A percentile compares a stretch with the other conserved stretches of the same genome.
phyloP scores from a whole-genome alignment of 2,113 vertebrate species.

The Podarcis muralis region DNA sequence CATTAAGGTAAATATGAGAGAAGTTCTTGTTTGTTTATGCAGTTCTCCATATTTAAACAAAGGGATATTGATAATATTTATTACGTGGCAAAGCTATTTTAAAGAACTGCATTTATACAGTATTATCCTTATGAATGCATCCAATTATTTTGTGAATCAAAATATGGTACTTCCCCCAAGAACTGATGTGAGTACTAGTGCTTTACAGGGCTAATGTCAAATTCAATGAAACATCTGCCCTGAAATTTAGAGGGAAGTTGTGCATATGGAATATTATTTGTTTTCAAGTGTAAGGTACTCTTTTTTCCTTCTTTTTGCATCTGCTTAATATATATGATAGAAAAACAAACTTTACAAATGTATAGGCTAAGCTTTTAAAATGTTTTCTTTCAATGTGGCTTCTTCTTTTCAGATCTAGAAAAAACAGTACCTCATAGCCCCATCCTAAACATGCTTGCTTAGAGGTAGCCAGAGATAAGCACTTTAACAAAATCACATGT shows the following conservation, averaged over 20 bases:
- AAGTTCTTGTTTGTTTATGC: background rate
- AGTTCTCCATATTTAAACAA: background rate
- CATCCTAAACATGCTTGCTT: background rate
- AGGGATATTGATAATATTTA: background rate
- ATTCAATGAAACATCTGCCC: background rate
- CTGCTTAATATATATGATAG: background rate
- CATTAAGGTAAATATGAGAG: background rate
- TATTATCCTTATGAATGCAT: background rate
- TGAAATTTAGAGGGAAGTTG: conserved; percentile 5
- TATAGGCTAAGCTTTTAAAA: background rate
- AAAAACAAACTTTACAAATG: background rate
- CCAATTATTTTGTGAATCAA: background rate
- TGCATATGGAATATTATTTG: background rate
- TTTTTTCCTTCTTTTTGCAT: background rate
- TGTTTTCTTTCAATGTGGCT: background rate
- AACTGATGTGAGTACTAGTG: background rate
- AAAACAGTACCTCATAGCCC: background rate
- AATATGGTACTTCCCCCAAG: background rate
- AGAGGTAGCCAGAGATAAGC: background rate
- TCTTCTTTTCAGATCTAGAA: background rate
- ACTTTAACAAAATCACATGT: background rate
- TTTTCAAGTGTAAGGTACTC: background rate
- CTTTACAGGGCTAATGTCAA: conserved; percentile 1
- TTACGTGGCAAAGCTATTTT: background rate
- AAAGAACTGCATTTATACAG: background rate